These are phyloP conservation scores for Caenorhabditis brenneri DNA, from an alignment of 1,140 invertebrate species.

Conservation along the genomic window DNA sequence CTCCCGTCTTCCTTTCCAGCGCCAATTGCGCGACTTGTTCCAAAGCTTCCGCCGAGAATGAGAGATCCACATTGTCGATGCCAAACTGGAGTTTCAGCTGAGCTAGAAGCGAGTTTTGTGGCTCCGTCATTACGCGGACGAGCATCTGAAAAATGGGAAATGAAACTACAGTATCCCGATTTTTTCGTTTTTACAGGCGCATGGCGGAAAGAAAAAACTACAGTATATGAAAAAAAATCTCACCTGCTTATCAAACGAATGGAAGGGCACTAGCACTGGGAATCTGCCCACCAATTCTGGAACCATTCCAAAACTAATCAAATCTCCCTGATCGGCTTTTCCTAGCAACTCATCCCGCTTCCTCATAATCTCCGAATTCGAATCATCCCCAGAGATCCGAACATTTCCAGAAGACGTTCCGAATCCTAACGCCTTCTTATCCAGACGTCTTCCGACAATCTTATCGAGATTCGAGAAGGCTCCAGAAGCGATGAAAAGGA, in stretches of 20 bases:
- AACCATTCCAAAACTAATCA: conserved; percentile 91
- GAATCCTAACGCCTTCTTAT: conserved; percentile 73
- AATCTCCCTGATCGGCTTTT: conserved; percentile 89
- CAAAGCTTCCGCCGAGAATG: conserved; percentile 86
- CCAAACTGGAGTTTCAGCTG: conserved; percentile 82
- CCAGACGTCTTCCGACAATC: conserved; percentile 87
- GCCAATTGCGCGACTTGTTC: conserved; percentile 85
- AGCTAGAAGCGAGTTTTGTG: conserved; percentile 89
- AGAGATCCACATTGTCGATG: conserved; percentile 83
- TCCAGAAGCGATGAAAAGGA: conserved; percentile 96
- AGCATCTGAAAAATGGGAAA: conserved; percentile 81
- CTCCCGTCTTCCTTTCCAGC: conserved; percentile 87
- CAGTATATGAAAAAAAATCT: too few relatives aligned
- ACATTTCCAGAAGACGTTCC: conserved; percentile 44
- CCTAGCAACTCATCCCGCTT: conserved; percentile 81
- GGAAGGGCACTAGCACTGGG: conserved; percentile 94
- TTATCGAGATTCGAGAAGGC: conserved; percentile 88
- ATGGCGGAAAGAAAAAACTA: too few relatives aligned
- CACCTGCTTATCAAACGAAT: conserved; percentile 81
- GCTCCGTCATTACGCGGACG: conserved; percentile 93
- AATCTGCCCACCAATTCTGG: conserved; percentile 96
- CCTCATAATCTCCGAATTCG: conserved; percentile 72
- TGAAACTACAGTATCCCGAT: too few relatives aligned
- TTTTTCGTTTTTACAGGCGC: too few relatives aligned
- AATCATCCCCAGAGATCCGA: conserved; percentile 61